Percentiles rank a stretch among this genome's conserved stretches.
phyloP scores from a whole-genome alignment of 2,113 vertebrate species.

The Cyanocitta stelleri region DNA sequence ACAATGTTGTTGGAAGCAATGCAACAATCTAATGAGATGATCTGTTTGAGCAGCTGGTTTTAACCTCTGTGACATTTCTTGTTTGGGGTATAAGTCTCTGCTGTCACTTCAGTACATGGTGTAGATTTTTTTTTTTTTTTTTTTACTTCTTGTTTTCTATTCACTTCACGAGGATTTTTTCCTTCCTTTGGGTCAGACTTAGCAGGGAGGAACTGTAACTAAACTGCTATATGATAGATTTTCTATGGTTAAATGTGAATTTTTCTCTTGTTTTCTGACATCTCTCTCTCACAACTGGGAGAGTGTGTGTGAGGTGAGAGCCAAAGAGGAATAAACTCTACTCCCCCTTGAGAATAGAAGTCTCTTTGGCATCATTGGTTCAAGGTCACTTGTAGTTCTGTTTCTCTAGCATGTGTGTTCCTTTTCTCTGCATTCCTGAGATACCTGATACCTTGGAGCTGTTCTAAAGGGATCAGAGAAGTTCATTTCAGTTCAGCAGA shows the following conservation, averaged over 20 bases:
- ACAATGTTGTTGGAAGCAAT: conserved; percentile 4
- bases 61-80: conserved; percentile 55
- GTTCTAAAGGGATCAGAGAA: neutral
- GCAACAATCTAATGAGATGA: conserved; percentile 52
- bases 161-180: neutral
- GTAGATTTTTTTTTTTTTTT: neutral
- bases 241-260: neutral
- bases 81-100: neutral
- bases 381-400: neutral
- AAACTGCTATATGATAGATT: neutral
- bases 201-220: neutral
- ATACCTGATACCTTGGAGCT: neutral
- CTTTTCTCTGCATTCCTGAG: neutral
- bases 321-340: neutral
- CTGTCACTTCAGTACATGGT: neutral
- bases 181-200: neutral
- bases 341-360: neutral
- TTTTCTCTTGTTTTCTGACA: neutral
- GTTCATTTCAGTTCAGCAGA: neutral
- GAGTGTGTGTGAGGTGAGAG: neutral
- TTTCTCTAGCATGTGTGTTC: neutral
- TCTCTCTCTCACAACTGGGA: neutral
- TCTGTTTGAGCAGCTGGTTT: conserved; percentile 62
- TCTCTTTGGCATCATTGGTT: neutral
- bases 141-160: neutral